These are phyloP conservation scores for Rattus rattus DNA, from an alignment of 2,113 vertebrate genomes.

Conservation along the genomic window DNA sequence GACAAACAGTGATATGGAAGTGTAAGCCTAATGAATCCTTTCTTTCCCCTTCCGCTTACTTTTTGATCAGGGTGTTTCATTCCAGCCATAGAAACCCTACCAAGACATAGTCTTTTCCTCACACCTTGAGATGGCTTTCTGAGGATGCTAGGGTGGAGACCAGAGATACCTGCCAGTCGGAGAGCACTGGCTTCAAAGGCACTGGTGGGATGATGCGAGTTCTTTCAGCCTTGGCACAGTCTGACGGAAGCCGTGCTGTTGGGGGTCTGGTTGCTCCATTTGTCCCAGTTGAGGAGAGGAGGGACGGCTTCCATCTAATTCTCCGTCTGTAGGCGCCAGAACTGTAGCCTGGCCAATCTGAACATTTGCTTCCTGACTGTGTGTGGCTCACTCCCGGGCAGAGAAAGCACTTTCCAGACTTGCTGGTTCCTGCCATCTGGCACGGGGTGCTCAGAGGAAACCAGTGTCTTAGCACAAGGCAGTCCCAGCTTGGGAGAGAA, in stretches of 20 bases:
- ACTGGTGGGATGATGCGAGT: not conserved
- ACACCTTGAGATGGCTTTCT: not conserved
- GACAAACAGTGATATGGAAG: too few relatives aligned
- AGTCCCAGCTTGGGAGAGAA: not conserved
- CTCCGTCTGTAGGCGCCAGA: not conserved
- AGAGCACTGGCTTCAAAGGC: not conserved
- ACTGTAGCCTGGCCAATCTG: not conserved
- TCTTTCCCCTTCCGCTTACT: not conserved
- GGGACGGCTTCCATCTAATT: not conserved
- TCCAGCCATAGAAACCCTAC: not conserved
- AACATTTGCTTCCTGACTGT: conserved; percentile 4
- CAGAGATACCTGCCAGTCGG: not conserved
- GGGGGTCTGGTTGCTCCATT: not conserved
- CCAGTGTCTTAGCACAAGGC: conserved; percentile 12
- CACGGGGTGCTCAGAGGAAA: not conserved
- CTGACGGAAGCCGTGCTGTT: not conserved
- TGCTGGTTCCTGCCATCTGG: conserved; percentile 18
- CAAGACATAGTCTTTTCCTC: not conserved
- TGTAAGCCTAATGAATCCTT: not conserved
- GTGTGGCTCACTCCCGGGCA: not conserved
- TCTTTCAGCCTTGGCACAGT: not conserved
- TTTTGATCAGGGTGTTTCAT: not conserved
- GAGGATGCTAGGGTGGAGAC: not conserved
- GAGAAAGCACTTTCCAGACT: not conserved
- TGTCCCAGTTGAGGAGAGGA: not conserved